phyloP scores from a whole-genome alignment of 2,797 vertebrate species.

The Picus viridis region DNA sequence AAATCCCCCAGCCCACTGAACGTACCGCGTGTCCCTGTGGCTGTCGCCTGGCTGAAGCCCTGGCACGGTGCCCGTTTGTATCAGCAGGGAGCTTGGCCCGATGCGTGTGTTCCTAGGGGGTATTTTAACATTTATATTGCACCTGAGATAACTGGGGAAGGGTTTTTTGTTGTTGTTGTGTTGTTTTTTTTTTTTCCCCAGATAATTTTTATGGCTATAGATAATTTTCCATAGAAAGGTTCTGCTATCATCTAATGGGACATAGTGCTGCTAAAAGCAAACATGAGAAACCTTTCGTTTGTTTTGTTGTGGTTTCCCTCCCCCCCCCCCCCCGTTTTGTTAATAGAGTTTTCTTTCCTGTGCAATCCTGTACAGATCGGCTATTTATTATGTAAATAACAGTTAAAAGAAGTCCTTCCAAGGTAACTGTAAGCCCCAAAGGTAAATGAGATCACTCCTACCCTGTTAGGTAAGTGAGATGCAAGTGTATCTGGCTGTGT shows the following conservation, averaged over 20 bases:
- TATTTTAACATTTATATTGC: slow-evolving; percentile 5
- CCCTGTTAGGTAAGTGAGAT: neutral
- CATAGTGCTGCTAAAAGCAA: neutral
- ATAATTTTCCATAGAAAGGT: neutral
- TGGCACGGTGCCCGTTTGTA: neutral
- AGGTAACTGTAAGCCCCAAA: slow-evolving; percentile 11
- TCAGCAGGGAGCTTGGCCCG: neutral
- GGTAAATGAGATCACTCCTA: neutral
- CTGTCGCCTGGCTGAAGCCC: neutral
- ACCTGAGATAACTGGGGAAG: neutral
- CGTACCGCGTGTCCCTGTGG: neutral
- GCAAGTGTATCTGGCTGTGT: slow-evolving; percentile 2
- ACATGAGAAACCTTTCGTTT: neutral
- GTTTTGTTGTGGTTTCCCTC: neutral
- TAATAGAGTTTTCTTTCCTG: neutral
- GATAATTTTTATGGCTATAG: slow-evolving; percentile 7
- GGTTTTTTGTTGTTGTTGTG: no score
- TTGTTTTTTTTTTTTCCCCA: neutral
- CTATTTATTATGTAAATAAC: slow-evolving; percentile 36
- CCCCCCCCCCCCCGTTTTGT: neutral
- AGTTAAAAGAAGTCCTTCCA: slow-evolving; percentile 16
- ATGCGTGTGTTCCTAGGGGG: neutral
- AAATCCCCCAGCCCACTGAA: neutral
- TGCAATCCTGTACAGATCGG: neutral
- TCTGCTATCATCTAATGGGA: neutral